phyloP scores from a whole-genome alignment of 92 coral and sea anemone species.

The Paramuricea clavata region DNA sequence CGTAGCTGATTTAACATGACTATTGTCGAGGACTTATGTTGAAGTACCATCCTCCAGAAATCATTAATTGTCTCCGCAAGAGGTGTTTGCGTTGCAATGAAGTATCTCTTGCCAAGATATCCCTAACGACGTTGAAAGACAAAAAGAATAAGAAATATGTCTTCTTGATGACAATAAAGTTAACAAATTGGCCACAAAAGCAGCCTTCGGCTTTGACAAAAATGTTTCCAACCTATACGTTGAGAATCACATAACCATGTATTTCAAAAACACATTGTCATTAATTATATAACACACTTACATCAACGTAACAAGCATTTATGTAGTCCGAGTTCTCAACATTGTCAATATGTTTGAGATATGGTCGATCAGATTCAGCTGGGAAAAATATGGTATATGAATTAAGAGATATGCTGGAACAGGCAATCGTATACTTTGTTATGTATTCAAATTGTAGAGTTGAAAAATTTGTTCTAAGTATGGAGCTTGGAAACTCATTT shows the following conservation, averaged over 20 bases:
- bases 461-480: no score
- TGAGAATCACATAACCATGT: no score
- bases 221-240: no score
- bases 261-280: no score
- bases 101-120: conserved; percentile 33
- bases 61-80: conserved; percentile 22
- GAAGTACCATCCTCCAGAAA: conserved; percentile 34
- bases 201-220: no score
- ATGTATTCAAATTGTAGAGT: no score
- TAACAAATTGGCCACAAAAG: neutral
- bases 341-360: neutral
- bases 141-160: no score
- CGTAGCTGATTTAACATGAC: conserved; percentile 24
- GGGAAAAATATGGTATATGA: neutral
- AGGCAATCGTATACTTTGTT: neutral
- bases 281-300: neutral
- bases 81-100: conserved; percentile 39
- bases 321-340: conserved; percentile 6
- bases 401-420: neutral
- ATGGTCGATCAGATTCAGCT: conserved; percentile 6
- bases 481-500: neutral
- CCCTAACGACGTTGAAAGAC: neutral
- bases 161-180: neutral
- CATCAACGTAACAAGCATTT: conserved; percentile 36
- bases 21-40: conserved; percentile 16